These are phyloP conservation scores for Phoenicopterus ruber DNA, from an alignment of 2,113 vertebrate genomes.

Conservation along the genomic window DNA sequence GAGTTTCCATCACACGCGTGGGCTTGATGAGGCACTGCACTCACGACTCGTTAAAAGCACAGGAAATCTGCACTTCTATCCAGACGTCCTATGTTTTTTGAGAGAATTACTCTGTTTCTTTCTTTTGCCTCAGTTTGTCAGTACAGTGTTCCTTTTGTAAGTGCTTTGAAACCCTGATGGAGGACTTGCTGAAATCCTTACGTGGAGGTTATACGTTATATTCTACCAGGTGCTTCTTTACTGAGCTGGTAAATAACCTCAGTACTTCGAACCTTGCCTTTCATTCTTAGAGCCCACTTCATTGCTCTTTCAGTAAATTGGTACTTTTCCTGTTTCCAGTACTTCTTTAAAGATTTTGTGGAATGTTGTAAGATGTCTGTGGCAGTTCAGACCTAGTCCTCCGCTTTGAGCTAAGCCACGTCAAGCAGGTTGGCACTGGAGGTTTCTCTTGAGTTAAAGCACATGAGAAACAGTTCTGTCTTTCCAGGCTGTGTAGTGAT, in stretches of 20 bases:
- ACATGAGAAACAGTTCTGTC: background rate
- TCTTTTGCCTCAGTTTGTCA: background rate
- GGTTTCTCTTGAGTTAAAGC: background rate
- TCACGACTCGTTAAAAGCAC: background rate
- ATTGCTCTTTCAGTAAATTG: background rate
- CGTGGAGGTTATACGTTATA: background rate
- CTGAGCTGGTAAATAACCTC: background rate
- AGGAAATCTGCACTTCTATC: slow-evolving; percentile 11
- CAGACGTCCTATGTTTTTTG: background rate
- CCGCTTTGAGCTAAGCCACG: background rate
- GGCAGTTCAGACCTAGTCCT: background rate
- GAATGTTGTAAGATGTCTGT: background rate
- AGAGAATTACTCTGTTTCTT: background rate
- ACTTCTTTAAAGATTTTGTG: background rate
- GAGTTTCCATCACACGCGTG: slow-evolving; percentile 33
- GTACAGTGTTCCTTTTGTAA: background rate
- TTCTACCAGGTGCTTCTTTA: background rate
- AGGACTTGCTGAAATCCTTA: background rate
- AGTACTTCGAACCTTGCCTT: background rate
- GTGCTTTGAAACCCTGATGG: background rate
- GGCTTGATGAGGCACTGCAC: background rate
- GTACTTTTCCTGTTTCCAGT: background rate
- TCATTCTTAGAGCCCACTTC: background rate
- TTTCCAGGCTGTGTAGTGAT: background rate
- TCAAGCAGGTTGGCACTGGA: background rate